phyloP scores from a whole-genome alignment of 2,888 invertebrate genomes.

The Brenthis daphne region DNA sequence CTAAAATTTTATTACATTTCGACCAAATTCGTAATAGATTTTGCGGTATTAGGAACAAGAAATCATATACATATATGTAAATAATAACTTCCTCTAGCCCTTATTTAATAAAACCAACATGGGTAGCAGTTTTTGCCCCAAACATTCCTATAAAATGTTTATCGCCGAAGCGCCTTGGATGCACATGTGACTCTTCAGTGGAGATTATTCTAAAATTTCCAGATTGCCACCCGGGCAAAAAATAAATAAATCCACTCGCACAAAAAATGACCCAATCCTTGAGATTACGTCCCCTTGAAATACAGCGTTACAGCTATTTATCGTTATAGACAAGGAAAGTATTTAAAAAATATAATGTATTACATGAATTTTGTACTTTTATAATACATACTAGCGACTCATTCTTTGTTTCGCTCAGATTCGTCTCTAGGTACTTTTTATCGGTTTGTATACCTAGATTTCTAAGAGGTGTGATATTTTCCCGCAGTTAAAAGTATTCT shows the following conservation, averaged over 20 bases:
- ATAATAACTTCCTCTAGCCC: constrained; percentile 74
- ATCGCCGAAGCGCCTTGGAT: constrained; percentile 55
- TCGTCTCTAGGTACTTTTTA: no score
- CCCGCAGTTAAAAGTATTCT: no score
- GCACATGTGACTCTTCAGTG: constrained; percentile 76
- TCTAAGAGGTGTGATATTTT: no score
- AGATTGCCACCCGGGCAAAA: constrained; percentile 81
- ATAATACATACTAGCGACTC: neutral
- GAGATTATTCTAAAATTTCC: constrained; percentile 80
- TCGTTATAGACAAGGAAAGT: constrained; percentile 24
- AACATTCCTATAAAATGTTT: constrained; percentile 82
- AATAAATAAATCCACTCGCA: constrained; percentile 76
- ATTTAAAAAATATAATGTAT: neutral
- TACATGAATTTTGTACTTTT: neutral
- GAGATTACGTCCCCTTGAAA: constrained; percentile 76
- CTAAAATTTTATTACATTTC: neutral
- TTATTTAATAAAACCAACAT: constrained; percentile 69
- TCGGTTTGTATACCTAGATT: no score
- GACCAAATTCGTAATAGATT: constrained; percentile 15
- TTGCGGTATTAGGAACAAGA: constrained; percentile 43
- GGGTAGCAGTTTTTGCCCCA: constrained; percentile 75
- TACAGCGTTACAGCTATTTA: constrained; percentile 65
- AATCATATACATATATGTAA: constrained; percentile 53
- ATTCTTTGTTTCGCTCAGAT: no score
- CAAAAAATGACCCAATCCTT: constrained; percentile 76